Evolutionary conservation across 2,797 vertebrate genomes (phyloP), one percentile per base, ranked within the genome.

Genomic region (Sylvilagus floridanus): DNA sequence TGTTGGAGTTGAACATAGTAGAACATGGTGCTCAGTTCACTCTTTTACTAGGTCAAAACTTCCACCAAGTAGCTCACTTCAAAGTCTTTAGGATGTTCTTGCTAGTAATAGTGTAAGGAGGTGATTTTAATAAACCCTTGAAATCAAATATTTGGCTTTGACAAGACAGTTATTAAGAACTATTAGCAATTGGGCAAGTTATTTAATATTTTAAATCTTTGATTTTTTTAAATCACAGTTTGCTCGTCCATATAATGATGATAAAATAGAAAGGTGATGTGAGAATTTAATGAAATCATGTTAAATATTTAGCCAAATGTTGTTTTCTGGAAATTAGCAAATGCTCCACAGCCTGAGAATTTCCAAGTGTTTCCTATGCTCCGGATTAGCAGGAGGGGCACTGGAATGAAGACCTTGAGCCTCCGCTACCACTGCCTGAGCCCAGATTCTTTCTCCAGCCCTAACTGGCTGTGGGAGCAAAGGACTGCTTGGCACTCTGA

Each of bases 241-340:
- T 86, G 79, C 32, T 94, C 35, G 75, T 62, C 13, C 62, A 37
- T 47, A 32, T 47, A 88, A 71, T 47, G 11, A 9, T 37, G 54
- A 75, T 84, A 92, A 96, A 96, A 69, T 21, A 26, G 9, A 93
- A 94, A 14, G 42, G 4, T n/a, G 8, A 12, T 84, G 19, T 66
- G 90, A 90, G n/a, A 52, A 88, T 85, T 78, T 78, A 93, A 57
- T 91, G 16, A 63, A 73, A 81, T 57, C 11, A 32, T 82, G 47
- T 30, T 81, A 60, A 93, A 73, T 7, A 32, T 7, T 14, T 60
- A 66, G 62, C 21, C 42, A 65, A 82, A 65, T 65, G 28, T 17
- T 68, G 35, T 32, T 22, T 54, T 26, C 30, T 14, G 14, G 22
- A 90, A 95, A 54, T 42, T 17, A 42, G 28, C 17, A 54, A 85